Percentiles rank a stretch among this genome's conserved stretches.
Evolutionary conservation across 2,113 vertebrate species (phyloP).

Genomic region (Dipodomys stephensi): DNA sequence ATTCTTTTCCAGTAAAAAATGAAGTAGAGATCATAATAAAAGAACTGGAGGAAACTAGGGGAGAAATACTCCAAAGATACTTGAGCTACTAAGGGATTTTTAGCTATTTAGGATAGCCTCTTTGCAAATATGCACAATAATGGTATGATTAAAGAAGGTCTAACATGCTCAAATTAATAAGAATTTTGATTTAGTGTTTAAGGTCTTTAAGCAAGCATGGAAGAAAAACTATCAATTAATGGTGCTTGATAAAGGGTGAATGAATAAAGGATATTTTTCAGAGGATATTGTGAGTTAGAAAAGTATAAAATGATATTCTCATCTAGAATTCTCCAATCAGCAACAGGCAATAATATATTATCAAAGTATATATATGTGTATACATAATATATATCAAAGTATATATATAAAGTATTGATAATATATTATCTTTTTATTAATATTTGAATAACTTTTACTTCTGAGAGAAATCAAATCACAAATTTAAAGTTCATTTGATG

Average conservation of each 20-base stretch:
- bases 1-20: not conserved
- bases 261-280: not conserved
- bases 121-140: constrained; percentile 38
- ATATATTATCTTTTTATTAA: not conserved
- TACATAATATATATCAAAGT: too few relatives aligned
- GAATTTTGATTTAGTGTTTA: constrained; percentile 14
- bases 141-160: not conserved
- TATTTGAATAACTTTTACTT: constrained; percentile 21
- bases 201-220: not conserved
- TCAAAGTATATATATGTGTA: too few relatives aligned
- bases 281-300: constrained; percentile 7
- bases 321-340: not conserved
- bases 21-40: not conserved
- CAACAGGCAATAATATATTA: not conserved
- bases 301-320: constrained; percentile 25
- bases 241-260: constrained; percentile 21
- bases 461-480: not conserved
- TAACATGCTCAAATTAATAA: not conserved
- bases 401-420: not conserved
- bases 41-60: not conserved
- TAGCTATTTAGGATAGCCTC: not conserved
- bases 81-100: constrained; percentile 2
- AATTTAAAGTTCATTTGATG: not conserved
- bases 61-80: not conserved
- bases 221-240: not conserved